These are phyloP conservation scores for Dicyrtomina minuta DNA, from an alignment of 2,888 invertebrate species.

Conservation along the genomic window DNA sequence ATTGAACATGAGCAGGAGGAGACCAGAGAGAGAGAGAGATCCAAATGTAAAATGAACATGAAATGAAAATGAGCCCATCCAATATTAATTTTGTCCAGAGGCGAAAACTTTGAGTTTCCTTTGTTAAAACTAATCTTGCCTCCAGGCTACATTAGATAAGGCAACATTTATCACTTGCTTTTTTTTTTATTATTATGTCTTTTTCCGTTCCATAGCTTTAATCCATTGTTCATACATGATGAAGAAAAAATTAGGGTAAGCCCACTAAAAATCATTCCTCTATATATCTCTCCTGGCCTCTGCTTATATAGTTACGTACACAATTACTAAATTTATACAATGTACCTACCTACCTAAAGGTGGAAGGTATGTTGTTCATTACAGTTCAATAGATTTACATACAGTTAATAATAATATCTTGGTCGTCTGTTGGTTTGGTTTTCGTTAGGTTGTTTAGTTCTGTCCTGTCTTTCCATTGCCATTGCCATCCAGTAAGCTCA, in stretches of 20 bases:
- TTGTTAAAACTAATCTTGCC: slow-evolving; percentile 30
- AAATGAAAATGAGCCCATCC: slow-evolving; percentile 12
- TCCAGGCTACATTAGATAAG: slow-evolving; percentile 32
- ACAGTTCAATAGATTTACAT: too few relatives aligned
- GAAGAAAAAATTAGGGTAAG: slow-evolving; percentile 23
- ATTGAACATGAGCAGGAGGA: background rate
- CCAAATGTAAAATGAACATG: background rate
- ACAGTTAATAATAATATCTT: too few relatives aligned
- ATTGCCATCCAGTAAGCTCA: too few relatives aligned
- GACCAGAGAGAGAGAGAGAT: too few relatives aligned
- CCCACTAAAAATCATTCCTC: slow-evolving; percentile 15
- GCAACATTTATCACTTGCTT: slow-evolving; percentile 32
- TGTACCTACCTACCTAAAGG: too few relatives aligned
- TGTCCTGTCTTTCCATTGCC: too few relatives aligned
- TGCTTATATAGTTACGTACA: background rate
- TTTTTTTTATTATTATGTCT: slow-evolving; percentile 13
- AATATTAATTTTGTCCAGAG: slow-evolving; percentile 27
- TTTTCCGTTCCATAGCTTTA: background rate
- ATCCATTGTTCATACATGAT: slow-evolving; percentile 3
- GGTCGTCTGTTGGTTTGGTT: too few relatives aligned
- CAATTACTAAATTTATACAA: background rate
- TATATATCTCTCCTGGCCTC: background rate
- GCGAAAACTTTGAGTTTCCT: slow-evolving; percentile 24
- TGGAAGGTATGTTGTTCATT: too few relatives aligned
- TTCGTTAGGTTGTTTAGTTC: too few relatives aligned